Conservation (phyloP, 2,888 invertebrate species). For the Apocheima hispidaria region DNA sequence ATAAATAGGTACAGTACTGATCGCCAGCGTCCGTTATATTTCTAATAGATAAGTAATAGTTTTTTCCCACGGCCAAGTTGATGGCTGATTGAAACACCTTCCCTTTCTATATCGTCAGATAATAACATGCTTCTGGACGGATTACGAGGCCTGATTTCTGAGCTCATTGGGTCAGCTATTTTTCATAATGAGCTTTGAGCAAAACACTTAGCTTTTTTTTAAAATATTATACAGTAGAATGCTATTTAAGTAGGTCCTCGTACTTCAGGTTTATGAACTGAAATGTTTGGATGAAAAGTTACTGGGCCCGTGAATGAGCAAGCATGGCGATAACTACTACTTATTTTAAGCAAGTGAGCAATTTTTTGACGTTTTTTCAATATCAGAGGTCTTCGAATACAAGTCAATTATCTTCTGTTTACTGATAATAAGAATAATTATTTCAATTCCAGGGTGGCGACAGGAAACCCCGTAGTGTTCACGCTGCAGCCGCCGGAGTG, state of each 20-base stretch:
- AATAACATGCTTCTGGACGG: slow-evolving; percentile 39
- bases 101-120: slow-evolving; percentile 35
- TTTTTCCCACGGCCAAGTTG: slow-evolving; percentile 38
- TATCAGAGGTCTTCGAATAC: no score
- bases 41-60: slow-evolving; percentile 6
- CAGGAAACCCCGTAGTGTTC: slow-evolving; percentile 97
- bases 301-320: no score
- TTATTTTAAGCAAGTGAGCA: no score
- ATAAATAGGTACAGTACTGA: slow-evolving; percentile 9
- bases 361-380: no score
- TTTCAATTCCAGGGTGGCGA: slow-evolving; percentile 91
- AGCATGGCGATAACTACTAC: no score
- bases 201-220: slow-evolving; percentile 22
- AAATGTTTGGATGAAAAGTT: no score
- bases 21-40: slow-evolving; percentile 23
- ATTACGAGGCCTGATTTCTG: slow-evolving; percentile 38
- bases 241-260: neutral
- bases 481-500: slow-evolving; percentile 97
- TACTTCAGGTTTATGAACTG: no score
- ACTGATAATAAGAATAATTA: neutral
- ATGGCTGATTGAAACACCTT: slow-evolving; percentile 41
- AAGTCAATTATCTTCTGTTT: neutral
- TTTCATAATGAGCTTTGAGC: slow-evolving; percentile 4
- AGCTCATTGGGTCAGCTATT: slow-evolving; percentile 33
- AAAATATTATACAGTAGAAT: slow-evolving; percentile 4